These are phyloP conservation scores for Serinus canaria DNA, from an alignment of 2,113 vertebrate genomes.

Conservation along the genomic window DNA sequence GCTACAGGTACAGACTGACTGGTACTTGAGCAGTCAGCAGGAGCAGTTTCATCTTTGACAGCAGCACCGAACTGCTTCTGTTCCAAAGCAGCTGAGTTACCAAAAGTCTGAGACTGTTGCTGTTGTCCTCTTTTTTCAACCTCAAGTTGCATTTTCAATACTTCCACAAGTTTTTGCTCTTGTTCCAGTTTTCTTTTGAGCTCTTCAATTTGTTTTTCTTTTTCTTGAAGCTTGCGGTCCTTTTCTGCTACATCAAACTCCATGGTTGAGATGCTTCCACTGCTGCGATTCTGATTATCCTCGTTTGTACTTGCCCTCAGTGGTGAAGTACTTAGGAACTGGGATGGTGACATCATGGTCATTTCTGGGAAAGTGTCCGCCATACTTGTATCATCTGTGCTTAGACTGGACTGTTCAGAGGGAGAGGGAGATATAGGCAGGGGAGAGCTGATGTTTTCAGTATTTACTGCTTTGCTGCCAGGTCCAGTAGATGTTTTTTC, in stretches of 20 bases:
- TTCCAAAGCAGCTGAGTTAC: slow-evolving; percentile 37
- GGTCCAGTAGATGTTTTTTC: slow-evolving; percentile 57
- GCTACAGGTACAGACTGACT: slow-evolving; percentile 32
- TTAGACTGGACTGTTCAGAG: slow-evolving; percentile 79
- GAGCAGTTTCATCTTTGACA: slow-evolving; percentile 71
- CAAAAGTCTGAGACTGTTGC: slow-evolving; percentile 38
- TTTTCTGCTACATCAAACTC: slow-evolving; percentile 80
- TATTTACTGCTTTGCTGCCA: slow-evolving; percentile 32
- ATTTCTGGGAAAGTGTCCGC: slow-evolving; percentile 77
- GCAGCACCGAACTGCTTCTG: slow-evolving; percentile 27
- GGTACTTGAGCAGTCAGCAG: slow-evolving; percentile 71
- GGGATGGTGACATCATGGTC: slow-evolving; percentile 71
- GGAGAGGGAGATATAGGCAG: slow-evolving; percentile 84
- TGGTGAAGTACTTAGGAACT: slow-evolving; percentile 70
- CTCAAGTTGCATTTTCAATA: slow-evolving; percentile 94
- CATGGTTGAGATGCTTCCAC: slow-evolving; percentile 51
- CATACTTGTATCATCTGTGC: slow-evolving; percentile 77
- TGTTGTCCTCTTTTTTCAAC: slow-evolving; percentile 88
- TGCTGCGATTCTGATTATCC: slow-evolving; percentile 61
- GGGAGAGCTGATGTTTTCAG: slow-evolving; percentile 75
- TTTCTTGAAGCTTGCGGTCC: slow-evolving; percentile 91
- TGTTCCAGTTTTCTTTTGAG: slow-evolving; percentile 94
- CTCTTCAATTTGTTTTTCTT: slow-evolving; percentile 95
- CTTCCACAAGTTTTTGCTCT: slow-evolving; percentile 94
- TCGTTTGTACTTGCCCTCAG: slow-evolving; percentile 58